These are phyloP conservation scores for Dryoscopus gambensis DNA, from an alignment of 2,113 vertebrate genomes.

Conservation along the genomic window DNA sequence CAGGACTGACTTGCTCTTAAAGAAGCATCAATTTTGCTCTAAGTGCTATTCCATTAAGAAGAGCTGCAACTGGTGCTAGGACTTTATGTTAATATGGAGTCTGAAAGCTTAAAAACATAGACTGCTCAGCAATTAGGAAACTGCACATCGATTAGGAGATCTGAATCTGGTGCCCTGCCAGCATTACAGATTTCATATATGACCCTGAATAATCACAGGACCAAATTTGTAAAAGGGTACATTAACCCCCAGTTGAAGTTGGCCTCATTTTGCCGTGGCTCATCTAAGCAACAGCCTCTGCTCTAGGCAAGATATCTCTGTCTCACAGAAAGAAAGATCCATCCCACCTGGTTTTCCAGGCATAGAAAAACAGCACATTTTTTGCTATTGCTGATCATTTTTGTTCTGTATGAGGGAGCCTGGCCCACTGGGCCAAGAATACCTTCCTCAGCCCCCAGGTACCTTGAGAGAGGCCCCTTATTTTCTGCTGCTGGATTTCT, in stretches of 20 bases:
- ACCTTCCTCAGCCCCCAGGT: not conserved
- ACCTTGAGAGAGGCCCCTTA: not conserved
- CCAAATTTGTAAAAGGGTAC: not conserved
- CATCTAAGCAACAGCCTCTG: not conserved
- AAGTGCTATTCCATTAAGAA: conserved; percentile 55
- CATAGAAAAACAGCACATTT: not conserved
- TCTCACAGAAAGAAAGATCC: not conserved
- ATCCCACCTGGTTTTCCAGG: not conserved
- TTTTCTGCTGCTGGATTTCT: not conserved
- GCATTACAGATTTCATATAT: not conserved
- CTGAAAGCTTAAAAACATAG: conserved; percentile 12
- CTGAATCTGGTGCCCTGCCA: conserved; percentile 5
- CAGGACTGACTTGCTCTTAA: not conserved
- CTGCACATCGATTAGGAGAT: not conserved
- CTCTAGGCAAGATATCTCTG: not conserved
- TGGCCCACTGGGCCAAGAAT: not conserved
- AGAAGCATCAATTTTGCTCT: conserved; percentile 19
- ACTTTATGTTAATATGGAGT: conserved; percentile 5
- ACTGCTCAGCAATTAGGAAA: conserved; percentile 3
- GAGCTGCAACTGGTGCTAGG: not conserved
- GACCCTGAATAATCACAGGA: not conserved
- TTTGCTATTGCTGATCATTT: not conserved
- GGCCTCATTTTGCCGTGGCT: not conserved
- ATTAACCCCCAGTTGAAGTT: not conserved
- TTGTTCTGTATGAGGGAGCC: not conserved